These are phyloP conservation scores for Petaurus breviceps DNA, from an alignment of 2,113 vertebrate species.

Conservation along the genomic window DNA sequence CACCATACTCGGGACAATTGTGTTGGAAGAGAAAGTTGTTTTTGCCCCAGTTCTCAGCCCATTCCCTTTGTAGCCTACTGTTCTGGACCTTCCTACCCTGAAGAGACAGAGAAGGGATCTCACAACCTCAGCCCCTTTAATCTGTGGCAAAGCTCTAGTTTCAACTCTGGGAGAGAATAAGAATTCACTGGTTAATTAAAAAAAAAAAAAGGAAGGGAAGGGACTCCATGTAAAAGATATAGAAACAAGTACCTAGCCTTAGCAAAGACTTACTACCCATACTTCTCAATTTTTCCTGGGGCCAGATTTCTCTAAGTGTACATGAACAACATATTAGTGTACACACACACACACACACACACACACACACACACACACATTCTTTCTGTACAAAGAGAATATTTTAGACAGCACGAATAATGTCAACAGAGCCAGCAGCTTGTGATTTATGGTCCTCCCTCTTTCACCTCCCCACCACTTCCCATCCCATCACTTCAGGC, in stretches of 20 bases:
- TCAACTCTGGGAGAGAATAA: not conserved
- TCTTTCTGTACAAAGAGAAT: slow-evolving; percentile 4
- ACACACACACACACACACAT: not conserved
- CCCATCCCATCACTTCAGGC: not conserved
- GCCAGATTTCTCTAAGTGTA: not conserved
- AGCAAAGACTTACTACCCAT: not conserved
- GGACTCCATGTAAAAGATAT: not conserved
- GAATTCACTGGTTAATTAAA: not conserved
- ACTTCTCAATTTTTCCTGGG: not conserved
- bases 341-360: not conserved
- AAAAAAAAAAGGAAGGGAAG: not conserved
- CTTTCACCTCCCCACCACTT: not conserved
- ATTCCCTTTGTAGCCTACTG: not conserved
- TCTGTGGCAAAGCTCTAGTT: not conserved
- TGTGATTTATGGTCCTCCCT: not conserved
- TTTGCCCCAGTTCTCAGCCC: not conserved
- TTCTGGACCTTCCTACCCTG: not conserved
- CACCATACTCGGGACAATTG: not conserved
- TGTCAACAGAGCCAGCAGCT: not conserved
- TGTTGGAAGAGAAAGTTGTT: not conserved
- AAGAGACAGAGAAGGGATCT: not conserved
- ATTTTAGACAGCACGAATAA: not conserved
- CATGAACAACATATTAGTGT: not conserved
- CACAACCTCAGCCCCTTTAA: not conserved
- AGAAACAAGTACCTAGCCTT: not conserved